Evolutionary conservation across 2,797 vertebrate species (phyloP), one percentile per base, ranked within the genome.

Genomic region (Cygnus olor): DNA sequence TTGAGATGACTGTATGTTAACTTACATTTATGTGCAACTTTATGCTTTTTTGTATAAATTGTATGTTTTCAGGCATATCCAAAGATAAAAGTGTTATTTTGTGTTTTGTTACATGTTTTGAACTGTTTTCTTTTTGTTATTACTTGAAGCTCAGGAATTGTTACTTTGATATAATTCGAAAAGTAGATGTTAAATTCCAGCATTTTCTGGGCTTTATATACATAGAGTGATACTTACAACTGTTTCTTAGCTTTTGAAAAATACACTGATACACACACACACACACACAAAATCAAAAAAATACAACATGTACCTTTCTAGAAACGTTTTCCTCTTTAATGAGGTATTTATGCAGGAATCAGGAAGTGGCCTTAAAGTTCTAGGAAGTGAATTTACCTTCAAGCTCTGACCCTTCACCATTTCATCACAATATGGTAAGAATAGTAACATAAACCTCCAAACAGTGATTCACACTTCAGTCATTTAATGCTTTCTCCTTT

Each of bases 201-300:
- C 20, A 25, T 65, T 57, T 51, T 91, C 40, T 86, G 72, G 40
- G 14, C 11, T 81, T 61, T 56, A 40, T 38, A 66, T 25, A 54
- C 8, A 3, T 28, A 54, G 44, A 77, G 10, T 36, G 22, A 3
- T 58, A 21, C 51, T 74, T 57, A 19, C 27, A 72, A 28, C 25
- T 70, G 9, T 83, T 94, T 86, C 18, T 61, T 80, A 57, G 49
- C 18, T 34, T 94, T 89, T 82, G 45, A 88, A 94, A 95, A 91
- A 76, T 38, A 36, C 21, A 54, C 9, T 69, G 16, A n/a, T 49
- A 49, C 22, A 49, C 47, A 24, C 47, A 49, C 22, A 49, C n/a
- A n/a, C 47, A 49, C 22, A 49, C 47, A 49, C 17, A 45, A 45
- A 21, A 47, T 49, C 22, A 49, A 49, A 49, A 80, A 90, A 80